Base-by-base conservation (phyloP, 2,113 vertebrate species). In the Thalassoma bifasciatum region DNA sequence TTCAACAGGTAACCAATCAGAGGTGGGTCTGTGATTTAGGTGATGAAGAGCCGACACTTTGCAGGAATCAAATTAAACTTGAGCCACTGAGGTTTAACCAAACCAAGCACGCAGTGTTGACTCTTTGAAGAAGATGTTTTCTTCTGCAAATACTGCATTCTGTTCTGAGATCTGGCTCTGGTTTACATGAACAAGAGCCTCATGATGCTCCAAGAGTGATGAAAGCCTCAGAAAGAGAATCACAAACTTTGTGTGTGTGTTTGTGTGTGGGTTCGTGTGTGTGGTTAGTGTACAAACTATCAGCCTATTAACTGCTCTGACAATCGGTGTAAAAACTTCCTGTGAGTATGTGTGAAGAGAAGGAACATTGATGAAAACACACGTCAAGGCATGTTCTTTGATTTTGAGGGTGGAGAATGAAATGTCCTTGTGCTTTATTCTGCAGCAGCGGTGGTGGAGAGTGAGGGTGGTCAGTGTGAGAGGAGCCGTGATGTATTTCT, bases 221-320 rank as follows among this genome's bases (percentile, higher is more conserved):
- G 88, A 86, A 89, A 86, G 70, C 63, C 53, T 57, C 70, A 73
- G 83, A 84, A 87, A 89, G 40, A 82, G 17, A 17, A 56, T 64
- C 47, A 3, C 50, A 52, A n/a, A 11, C 47, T 11, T 10, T 8
- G 44, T 26, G 68, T 37, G 23, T 26, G 53, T 66, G 65, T 65
- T n/a, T n/a, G n/a, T n/a, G n/a, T n/a, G n/a, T n/a, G n/a, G n/a
- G n/a, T n/a, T n/a, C n/a, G n/a, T 75, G 6, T 63, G 64, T 59
- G 56, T 38, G 51, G 70, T 52, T 54, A 53, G 60, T 70, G 53
- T 77, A 26, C 52, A 30, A 12, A 24, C 4, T 8, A 22, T 47
- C 46, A 2, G 34, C 51, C 44, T 61, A 37, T 21, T 10, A 30
- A 30, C 9, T 60, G 38, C 30, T 54, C 50, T 52, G 16, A 65